Conservation (phyloP, 2,888 invertebrate species). For the Hyles lineata region DNA sequence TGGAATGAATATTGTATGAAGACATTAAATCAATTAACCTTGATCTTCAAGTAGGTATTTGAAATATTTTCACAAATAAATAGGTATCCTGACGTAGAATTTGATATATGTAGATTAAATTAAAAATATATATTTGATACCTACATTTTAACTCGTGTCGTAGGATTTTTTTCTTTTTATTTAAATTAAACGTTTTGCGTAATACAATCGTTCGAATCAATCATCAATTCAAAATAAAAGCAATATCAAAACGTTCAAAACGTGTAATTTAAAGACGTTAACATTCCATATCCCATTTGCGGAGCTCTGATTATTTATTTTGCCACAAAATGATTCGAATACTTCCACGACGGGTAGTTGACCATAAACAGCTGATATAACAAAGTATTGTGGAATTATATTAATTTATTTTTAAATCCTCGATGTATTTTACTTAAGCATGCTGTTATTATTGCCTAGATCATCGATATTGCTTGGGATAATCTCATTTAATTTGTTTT, state of each 20-base stretch:
- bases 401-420: constrained; percentile 2
- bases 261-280: background rate
- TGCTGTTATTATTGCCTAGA: background rate
- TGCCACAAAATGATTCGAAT: constrained; percentile 9
- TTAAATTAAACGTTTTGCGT: background rate
- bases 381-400: constrained; percentile 10
- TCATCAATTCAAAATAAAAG: no score
- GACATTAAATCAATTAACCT: constrained; percentile 1
- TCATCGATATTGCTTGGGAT: background rate
- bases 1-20: background rate
- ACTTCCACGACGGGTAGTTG: background rate
- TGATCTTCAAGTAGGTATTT: background rate
- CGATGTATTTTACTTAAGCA: background rate
- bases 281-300: constrained; percentile 8
- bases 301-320: constrained; percentile 16
- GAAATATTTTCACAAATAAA: background rate
- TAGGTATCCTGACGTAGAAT: background rate
- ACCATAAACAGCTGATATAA: constrained; percentile 26
- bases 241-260: background rate
- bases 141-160: background rate
- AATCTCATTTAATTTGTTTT: background rate
- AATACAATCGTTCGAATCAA: background rate
- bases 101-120: no score
- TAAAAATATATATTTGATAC: no score
- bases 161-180: background rate